Percentiles rank a stretch among this genome's conserved stretches.
phyloP scores from a whole-genome alignment of 2,113 vertebrate species.

The Campylomormyrus numenius region DNA sequence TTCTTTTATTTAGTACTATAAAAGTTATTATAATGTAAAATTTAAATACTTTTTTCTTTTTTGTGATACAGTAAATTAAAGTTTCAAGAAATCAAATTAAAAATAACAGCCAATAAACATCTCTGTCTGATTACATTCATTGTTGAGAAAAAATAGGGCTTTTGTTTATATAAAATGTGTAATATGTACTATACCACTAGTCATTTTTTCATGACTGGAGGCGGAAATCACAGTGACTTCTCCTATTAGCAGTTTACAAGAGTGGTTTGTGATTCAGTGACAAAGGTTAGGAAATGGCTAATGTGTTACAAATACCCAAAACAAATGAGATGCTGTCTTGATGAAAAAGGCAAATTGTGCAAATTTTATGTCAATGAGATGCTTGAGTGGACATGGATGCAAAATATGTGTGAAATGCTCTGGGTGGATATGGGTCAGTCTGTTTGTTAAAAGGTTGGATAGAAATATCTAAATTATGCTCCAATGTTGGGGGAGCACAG shows the following conservation, averaged over 20 bases:
- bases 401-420: neutral
- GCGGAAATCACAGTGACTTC: neutral
- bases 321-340: neutral
- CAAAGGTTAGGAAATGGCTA: constrained; percentile 11
- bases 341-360: neutral
- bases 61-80: too few relatives aligned
- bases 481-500: neutral
- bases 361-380: neutral
- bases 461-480: neutral
- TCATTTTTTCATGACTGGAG: neutral
- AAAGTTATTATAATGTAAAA: too few relatives aligned
- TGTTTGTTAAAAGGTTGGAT: neutral
- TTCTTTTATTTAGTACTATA: too few relatives aligned
- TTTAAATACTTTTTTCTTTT: too few relatives aligned
- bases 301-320: neutral
- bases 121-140: neutral
- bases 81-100: too few relatives aligned
- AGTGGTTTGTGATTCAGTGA: neutral
- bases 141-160: neutral
- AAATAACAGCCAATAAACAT: too few relatives aligned
- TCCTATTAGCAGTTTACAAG: neutral
- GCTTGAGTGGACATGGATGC: neutral
- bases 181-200: neutral
- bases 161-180: neutral
- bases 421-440: neutral